A percentile compares a stretch with the other conserved stretches of the same genome.
Conservation (phyloP, 2,888 invertebrate genomes). For the Abrostola triplasia region DNA sequence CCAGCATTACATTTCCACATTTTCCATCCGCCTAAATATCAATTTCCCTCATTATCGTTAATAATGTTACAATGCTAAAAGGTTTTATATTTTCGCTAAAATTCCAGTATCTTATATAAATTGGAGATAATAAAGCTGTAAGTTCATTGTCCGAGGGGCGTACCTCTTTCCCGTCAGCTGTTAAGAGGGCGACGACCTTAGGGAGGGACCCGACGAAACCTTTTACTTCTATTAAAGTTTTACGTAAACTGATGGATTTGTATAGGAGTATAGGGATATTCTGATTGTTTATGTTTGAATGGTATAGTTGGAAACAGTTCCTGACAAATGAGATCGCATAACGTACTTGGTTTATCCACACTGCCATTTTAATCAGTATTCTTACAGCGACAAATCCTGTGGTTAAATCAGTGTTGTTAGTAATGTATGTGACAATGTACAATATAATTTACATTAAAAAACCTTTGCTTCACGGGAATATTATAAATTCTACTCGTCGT, state of each 20-base stretch:
- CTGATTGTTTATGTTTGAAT: conserved; percentile 20
- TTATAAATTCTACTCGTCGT: too few species aligned
- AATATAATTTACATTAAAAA: too few species aligned
- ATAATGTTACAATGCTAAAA: conserved; percentile 42
- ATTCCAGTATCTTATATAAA: conserved; percentile 44
- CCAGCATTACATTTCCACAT: conserved; percentile 11
- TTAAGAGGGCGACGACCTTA: conserved; percentile 76
- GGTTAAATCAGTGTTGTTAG: too few species aligned
- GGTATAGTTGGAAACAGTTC: background rate
- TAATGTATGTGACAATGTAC: too few species aligned
- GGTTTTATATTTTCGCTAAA: conserved; percentile 31
- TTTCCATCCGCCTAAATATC: conserved; percentile 19
- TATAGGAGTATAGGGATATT: conserved; percentile 20
- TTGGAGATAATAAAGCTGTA: conserved; percentile 52
- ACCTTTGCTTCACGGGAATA: too few species aligned
- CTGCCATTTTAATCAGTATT: too few species aligned
- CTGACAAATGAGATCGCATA: too few species aligned
- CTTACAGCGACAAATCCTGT: too few species aligned
- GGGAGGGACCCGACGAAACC: conserved; percentile 50
- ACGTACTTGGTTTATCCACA: too few species aligned
- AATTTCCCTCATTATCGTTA: conserved; percentile 34
- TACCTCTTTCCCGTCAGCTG: conserved; percentile 77
- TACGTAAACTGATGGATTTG: conserved; percentile 43
- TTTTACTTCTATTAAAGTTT: conserved; percentile 51
- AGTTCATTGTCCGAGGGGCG: conserved; percentile 76